A percentile compares a stretch with the other conserved stretches of the same genome.
Conservation (phyloP, 2,797 vertebrate genomes). For the Aselliscus stoliczkanus region DNA sequence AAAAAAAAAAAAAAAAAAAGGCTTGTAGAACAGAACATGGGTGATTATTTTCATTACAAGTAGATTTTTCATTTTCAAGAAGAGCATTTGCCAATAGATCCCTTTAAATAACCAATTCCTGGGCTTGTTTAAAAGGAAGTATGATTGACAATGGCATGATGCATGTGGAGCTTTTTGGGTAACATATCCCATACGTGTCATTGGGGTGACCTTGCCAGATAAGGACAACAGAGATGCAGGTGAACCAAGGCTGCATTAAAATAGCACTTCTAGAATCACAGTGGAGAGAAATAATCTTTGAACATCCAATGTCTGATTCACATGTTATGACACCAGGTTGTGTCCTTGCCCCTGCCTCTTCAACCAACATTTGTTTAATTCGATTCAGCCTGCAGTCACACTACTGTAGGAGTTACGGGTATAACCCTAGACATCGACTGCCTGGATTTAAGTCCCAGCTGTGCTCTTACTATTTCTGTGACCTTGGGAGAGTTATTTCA, state of each 20-base stretch:
- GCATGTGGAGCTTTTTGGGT: neutral
- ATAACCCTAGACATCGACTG: neutral
- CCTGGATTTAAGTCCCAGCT: neutral
- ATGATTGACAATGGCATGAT: neutral
- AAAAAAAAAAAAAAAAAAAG: constrained; percentile 51
- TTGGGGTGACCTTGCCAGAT: neutral
- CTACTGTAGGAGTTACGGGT: neutral
- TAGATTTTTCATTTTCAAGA: constrained; percentile 43
- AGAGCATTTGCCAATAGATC: constrained; percentile 56
- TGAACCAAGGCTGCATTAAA: neutral
- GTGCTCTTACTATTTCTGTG: neutral
- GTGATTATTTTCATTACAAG: constrained; percentile 65
- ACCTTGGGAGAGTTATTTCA: neutral
- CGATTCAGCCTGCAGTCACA: neutral
- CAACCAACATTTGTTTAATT: neutral
- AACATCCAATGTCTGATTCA: neutral
- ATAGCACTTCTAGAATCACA: constrained; percentile 34
- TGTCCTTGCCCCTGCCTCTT: neutral
- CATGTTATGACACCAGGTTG: neutral
- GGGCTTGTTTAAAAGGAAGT: constrained; percentile 27
- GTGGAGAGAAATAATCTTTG: neutral
- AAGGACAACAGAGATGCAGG: neutral
- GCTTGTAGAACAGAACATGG: constrained; percentile 59
- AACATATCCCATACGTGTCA: neutral
- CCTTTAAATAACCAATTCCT: constrained; percentile 60